Percentiles rank a stretch among this genome's conserved stretches.
Conservation (phyloP, 1,140 invertebrate genomes). For the Cryptotermes secundus region DNA sequence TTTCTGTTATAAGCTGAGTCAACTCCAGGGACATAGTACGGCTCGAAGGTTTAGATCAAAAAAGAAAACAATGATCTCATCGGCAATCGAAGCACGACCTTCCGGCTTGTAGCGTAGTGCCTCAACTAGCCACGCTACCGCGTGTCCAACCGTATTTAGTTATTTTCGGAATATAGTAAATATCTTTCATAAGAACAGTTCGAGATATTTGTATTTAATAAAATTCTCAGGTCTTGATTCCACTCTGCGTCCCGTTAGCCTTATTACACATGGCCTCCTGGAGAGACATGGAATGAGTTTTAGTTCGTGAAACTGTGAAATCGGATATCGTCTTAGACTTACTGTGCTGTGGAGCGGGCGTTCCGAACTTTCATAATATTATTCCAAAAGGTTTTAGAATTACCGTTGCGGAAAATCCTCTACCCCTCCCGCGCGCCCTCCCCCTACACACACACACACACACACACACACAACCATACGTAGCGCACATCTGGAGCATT, state of each 20-base stretch:
- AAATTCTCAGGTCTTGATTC: not conserved
- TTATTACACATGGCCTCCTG: slow-evolving; percentile 19
- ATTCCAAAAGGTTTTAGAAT: slow-evolving; percentile 29
- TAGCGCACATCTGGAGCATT: slow-evolving; percentile 9
- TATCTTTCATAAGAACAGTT: not conserved
- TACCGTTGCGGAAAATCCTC: slow-evolving; percentile 27
- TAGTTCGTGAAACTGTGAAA: slow-evolving; percentile 30
- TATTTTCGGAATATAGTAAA: not conserved
- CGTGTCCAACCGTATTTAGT: not conserved
- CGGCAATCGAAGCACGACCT: no score
- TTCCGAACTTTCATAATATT: slow-evolving; percentile 31
- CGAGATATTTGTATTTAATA: not conserved
- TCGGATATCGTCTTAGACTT: slow-evolving; percentile 28
- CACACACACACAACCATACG: not conserved
- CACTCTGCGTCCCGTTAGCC: not conserved
- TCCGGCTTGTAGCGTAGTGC: no score
- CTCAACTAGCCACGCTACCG: no score
- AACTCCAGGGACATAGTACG: no score
- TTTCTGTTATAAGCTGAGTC: no score
- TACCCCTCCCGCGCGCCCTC: not conserved
- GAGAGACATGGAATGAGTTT: slow-evolving; percentile 27
- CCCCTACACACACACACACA: no score
- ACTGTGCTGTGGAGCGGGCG: not conserved
- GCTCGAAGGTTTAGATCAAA: no score
- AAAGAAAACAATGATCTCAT: no score